Conservation (phyloP, 2,113 vertebrate genomes). For the zebrafish (Danio rerio) region GRCz12tu NC_133197.1:10842501-10843000, state of each 20-base stretch:
- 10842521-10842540: no score
- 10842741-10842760: slow-evolving; percentile 40
- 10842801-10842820: slow-evolving; percentile 50
- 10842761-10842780: slow-evolving; percentile 42
- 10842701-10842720: slow-evolving; percentile 8
- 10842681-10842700: slow-evolving; percentile 33
- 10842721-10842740: slow-evolving; percentile 37
- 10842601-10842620: slow-evolving; percentile 23
- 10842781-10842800: slow-evolving; percentile 28
- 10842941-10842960: slow-evolving; percentile 45
- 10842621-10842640: slow-evolving; percentile 2
- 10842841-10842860: slow-evolving; percentile 24
- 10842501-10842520: not conserved
- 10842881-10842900: slow-evolving; percentile 51
- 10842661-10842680: slow-evolving; percentile 11
- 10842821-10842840: slow-evolving; percentile 36
- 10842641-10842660: slow-evolving; percentile 14
- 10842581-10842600: slow-evolving; percentile 15
- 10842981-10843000: not conserved
- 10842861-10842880: slow-evolving; percentile 28
- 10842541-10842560: not conserved
- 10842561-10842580: not conserved
- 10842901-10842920: slow-evolving; percentile 46
- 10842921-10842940: slow-evolving; percentile 54
- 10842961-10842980: slow-evolving; percentile 47